Evolutionary conservation across 2,797 vertebrate genomes (phyloP).

Genomic region (Syndactyla subalaris): DNA sequence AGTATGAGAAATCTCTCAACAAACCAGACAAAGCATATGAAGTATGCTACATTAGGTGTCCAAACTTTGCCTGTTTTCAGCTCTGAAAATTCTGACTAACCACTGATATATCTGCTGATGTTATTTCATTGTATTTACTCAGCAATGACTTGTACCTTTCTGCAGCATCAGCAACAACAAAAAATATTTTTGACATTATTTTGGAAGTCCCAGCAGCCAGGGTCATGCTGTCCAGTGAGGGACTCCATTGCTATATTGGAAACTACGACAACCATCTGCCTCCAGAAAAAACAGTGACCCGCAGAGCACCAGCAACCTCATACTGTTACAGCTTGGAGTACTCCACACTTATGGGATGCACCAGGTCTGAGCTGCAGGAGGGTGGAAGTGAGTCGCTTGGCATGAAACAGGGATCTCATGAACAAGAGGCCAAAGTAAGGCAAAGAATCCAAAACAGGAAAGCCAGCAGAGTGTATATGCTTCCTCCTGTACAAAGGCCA

Average conservation of each 20-base stretch:
- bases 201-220: background rate
- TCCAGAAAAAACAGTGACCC: conserved; percentile 42
- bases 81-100: background rate
- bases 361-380: background rate
- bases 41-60: background rate
- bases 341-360: background rate
- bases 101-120: background rate
- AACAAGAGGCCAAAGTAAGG: background rate
- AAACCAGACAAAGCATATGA: background rate
- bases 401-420: background rate
- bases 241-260: background rate
- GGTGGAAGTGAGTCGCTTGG: background rate
- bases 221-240: background rate
- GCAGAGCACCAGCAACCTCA: background rate
- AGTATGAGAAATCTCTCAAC: background rate
- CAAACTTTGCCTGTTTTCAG: background rate
- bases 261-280: background rate
- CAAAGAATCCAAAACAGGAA: conserved; percentile 25
- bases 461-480: background rate
- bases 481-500: conserved; percentile 23
- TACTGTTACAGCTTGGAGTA: conserved; percentile 5
- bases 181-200: background rate
- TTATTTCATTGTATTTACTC: background rate
- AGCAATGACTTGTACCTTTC: background rate
- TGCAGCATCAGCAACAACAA: conserved; percentile 11